A percentile compares a stretch with the other conserved stretches of the same genome.
Evolutionary conservation across 1,140 invertebrate species (phyloP).

Genomic region (Gryon sp.): DNA sequence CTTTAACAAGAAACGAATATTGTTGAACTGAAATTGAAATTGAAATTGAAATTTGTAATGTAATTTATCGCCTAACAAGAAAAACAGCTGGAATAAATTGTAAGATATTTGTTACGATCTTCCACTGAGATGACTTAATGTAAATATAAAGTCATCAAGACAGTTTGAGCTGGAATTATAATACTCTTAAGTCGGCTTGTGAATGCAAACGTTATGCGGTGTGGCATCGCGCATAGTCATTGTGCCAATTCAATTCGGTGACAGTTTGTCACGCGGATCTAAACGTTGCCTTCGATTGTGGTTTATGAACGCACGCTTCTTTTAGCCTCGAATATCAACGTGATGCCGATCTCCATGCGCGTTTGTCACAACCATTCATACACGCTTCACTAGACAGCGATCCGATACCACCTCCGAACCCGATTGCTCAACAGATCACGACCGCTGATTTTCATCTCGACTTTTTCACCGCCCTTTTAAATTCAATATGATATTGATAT

Average conservation of each 20-base stretch:
- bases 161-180: slow-evolving; percentile 5
- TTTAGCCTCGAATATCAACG: slow-evolving; percentile 22
- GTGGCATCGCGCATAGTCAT: slow-evolving; percentile 49
- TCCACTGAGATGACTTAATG: slow-evolving; percentile 29
- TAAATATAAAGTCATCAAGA: slow-evolving; percentile 50
- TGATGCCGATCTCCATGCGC: slow-evolving; percentile 21
- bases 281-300: slow-evolving; percentile 54
- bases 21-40: no score
- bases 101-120: no score
- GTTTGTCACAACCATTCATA: slow-evolving; percentile 51
- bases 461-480: slow-evolving; percentile 26
- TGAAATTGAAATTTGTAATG: no score
- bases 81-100: no score
- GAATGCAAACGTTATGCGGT: slow-evolving; percentile 40
- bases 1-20: no score
- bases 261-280: slow-evolving; percentile 61
- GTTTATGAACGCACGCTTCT: slow-evolving; percentile 55
- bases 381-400: slow-evolving; percentile 38
- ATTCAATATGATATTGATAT: slow-evolving; percentile 1
- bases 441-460: slow-evolving; percentile 13
- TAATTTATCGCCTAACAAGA: no score
- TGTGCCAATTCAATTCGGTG: slow-evolving; percentile 40
- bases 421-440: slow-evolving; percentile 23
- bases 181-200: slow-evolving; percentile 5
- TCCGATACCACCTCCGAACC: slow-evolving; percentile 29